Base-by-base conservation (phyloP, 2,888 invertebrate genomes). In the Sarcophaga subvicina region DNA sequence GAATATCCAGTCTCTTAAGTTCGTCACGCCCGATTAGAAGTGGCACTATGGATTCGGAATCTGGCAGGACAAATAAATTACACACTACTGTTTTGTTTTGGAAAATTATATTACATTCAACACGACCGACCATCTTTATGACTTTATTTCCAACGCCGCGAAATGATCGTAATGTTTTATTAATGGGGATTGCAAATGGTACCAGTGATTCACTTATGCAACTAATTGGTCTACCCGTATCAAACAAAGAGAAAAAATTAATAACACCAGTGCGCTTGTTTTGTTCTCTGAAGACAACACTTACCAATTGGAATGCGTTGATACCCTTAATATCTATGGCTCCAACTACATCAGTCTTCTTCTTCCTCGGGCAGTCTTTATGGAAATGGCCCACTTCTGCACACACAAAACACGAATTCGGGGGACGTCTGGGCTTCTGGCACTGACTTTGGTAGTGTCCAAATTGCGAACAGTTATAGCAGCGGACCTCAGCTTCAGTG, bases 21-120 rank as follows among this genome's bases (percentile, higher is more conserved):
- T 72, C 10, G 11, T 80, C 80, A 59, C 80, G 78, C 25, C 78
- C 78, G 12, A 80, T 72, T 20, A 80, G 45, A 17, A 80, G n/a
- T 22, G 72, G 72, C 25, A 72, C 80, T 62, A 80, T 59, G 6
- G 80, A 72, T 49, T 80, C 80, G 3, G n/a, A 14, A n/a, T 79
- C 79, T 20, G 70, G 79, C 27, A 79, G 49, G 17, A 79, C 47
- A 71, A 71, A 79, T 17, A 80, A 72, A 59, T 49, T 11, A 73
- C 22, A n/a, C 5, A 14, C 45, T 54, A 80, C 47, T 37, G 37
- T 6, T 37, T 37, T 37, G 6, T 37, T 37, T 37, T 37, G 37
- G 1, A 37, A 37, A 37, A 47, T 3, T 37, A 80, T 63, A 2
- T 66, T 25, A 72, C 72, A 80, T 72, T 62, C 14, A 11, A 73